Evolutionary conservation across 2,797 vertebrate species (phyloP).

Genomic region (Gambusia yucatana): DNA sequence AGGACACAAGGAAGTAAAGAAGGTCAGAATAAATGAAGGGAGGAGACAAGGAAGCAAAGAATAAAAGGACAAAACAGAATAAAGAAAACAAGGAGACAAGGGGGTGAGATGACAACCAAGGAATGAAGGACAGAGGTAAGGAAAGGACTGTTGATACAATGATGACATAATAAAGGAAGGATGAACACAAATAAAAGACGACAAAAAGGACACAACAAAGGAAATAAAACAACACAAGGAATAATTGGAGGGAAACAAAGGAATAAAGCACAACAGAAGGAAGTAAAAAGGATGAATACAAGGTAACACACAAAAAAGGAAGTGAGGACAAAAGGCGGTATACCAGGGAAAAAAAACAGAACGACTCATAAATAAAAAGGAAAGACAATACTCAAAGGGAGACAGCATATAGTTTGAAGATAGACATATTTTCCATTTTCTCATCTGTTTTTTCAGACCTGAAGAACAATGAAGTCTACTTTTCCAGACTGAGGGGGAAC

Average conservation of each 20-base stretch:
- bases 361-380: neutral
- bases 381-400: neutral
- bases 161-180: neutral
- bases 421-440: neutral
- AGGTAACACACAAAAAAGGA: neutral
- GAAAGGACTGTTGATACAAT: neutral
- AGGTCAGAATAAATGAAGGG: neutral
- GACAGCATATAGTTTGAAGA: neutral
- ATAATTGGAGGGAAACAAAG: neutral
- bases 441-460: neutral
- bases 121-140: neutral
- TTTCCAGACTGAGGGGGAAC: neutral
- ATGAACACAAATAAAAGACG: neutral
- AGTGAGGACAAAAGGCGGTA: neutral
- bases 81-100: neutral
- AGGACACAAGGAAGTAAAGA: neutral
- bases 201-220: neutral
- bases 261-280: neutral
- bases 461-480: neutral
- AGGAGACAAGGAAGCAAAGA: neutral
- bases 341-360: neutral
- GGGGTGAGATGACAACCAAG: neutral
- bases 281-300: neutral
- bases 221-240: neutral
- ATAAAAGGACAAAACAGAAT: neutral